Evolutionary conservation across 1,140 invertebrate species (phyloP).

Genomic region (Cephus cinctus): DNA sequence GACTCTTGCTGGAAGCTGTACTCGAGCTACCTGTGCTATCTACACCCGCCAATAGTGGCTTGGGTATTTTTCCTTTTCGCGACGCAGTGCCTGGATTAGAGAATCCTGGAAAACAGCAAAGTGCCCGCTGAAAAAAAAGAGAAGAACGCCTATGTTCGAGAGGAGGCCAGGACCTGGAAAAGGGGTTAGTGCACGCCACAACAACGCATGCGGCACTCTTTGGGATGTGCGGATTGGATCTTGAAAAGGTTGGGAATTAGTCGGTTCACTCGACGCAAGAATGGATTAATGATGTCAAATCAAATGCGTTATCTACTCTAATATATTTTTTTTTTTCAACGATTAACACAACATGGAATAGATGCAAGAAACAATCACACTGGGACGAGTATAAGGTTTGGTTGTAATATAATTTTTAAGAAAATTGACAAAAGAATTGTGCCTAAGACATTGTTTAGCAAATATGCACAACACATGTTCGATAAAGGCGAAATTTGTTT

Average conservation of each 20-base stretch:
- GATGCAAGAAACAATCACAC: too few species aligned
- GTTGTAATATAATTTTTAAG: too few species aligned
- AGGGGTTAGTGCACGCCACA: constrained; percentile 18
- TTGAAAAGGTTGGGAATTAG: constrained; percentile 19
- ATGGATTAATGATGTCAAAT: constrained; percentile 18
- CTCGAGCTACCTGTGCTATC: constrained; percentile 53
- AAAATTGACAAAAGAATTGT: too few species aligned
- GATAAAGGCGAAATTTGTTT: too few species aligned
- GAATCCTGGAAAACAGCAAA: constrained; percentile 86
- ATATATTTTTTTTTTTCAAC: constrained; percentile 11
- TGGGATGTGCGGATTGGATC: constrained; percentile 23
- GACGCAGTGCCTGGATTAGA: constrained; percentile 77
- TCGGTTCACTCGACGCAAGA: constrained; percentile 17
- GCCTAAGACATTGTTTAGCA: too few species aligned
- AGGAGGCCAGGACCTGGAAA: constrained; percentile 53
- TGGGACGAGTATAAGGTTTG: too few species aligned
- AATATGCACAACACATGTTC: too few species aligned
- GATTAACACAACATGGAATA: constrained; percentile 14
- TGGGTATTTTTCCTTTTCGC: constrained; percentile 80
- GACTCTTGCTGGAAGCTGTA: constrained; percentile 57
- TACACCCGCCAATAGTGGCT: constrained; percentile 78
- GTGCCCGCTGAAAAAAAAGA: constrained; percentile 71
- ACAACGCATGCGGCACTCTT: not conserved
- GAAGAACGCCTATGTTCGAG: constrained; percentile 57
- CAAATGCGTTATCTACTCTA: constrained; percentile 15